These are phyloP conservation scores for Remorina albescens DNA, from an alignment of 2,797 vertebrate species.

Conservation along the genomic window DNA sequence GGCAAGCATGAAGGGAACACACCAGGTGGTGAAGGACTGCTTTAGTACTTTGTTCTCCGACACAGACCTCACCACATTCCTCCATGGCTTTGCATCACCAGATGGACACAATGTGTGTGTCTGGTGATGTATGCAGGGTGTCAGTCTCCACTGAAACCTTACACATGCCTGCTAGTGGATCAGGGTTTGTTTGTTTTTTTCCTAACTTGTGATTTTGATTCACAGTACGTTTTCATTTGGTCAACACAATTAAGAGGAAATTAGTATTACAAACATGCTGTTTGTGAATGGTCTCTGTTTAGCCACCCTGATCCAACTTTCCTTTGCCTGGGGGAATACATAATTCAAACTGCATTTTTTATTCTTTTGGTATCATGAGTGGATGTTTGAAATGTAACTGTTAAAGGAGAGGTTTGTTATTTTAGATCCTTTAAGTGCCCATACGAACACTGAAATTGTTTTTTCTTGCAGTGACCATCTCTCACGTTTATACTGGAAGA, in stretches of 20 bases:
- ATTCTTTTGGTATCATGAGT: not conserved
- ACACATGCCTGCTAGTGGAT: constrained; percentile 7
- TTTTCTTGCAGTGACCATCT: not conserved
- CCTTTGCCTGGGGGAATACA: not conserved
- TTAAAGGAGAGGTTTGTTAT: too few relatives aligned
- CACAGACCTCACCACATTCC: constrained; percentile 3
- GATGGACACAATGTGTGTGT: too few relatives aligned
- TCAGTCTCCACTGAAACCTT: not conserved
- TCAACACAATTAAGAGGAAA: not conserved
- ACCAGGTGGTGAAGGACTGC: not conserved
- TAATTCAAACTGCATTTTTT: not conserved
- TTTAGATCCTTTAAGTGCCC: not conserved
- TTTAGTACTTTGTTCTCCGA: not conserved
- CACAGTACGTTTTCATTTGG: constrained; percentile 5
- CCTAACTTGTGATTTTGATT: too few relatives aligned
- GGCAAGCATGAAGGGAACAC: constrained; percentile 8
- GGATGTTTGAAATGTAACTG: not conserved
- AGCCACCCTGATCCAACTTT: not conserved
- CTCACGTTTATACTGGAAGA: not conserved
- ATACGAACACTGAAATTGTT: not conserved
- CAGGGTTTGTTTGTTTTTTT: too few relatives aligned
- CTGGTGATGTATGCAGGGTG: constrained; percentile 10
- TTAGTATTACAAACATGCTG: not conserved
- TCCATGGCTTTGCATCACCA: constrained; percentile 16
- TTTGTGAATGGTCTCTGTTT: not conserved